Evolutionary conservation across 1,140 invertebrate genomes (phyloP).

Genomic region (Formica selysi): DNA sequence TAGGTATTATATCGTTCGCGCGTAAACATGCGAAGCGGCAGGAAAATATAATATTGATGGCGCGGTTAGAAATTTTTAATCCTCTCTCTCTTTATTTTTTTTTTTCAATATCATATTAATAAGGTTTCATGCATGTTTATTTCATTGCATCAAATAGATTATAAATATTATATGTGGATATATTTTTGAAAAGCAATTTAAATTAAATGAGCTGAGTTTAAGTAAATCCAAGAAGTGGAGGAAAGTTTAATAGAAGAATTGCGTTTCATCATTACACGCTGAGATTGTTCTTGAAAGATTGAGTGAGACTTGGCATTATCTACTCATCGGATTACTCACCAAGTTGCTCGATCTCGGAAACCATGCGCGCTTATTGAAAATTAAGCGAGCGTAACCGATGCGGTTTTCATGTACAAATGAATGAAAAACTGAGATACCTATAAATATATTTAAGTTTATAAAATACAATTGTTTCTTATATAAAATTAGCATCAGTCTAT

Average conservation of each 20-base stretch:
- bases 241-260: neutral
- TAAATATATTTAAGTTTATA: neutral
- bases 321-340: neutral
- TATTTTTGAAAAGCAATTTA: neutral
- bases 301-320: neutral
- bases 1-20: neutral
- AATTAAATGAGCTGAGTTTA: neutral
- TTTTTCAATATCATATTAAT: neutral
- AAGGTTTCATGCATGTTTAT: neutral
- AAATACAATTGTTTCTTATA: neutral
- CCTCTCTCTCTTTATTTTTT: neutral
- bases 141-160: neutral
- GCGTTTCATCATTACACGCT: neutral
- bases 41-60: neutral
- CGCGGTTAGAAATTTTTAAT: neutral
- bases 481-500: neutral
- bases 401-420: neutral
- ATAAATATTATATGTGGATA: neutral
- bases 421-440: neutral
- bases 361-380: neutral
- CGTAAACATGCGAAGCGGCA: neutral
- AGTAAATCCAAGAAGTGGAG: neutral
- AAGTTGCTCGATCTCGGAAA: neutral
- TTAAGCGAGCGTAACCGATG: neutral
- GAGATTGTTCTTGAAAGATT: slow-evolving; percentile 1